Evolutionary conservation across 2,797 vertebrate species (phyloP).

Genomic region (Falco biarmicus): DNA sequence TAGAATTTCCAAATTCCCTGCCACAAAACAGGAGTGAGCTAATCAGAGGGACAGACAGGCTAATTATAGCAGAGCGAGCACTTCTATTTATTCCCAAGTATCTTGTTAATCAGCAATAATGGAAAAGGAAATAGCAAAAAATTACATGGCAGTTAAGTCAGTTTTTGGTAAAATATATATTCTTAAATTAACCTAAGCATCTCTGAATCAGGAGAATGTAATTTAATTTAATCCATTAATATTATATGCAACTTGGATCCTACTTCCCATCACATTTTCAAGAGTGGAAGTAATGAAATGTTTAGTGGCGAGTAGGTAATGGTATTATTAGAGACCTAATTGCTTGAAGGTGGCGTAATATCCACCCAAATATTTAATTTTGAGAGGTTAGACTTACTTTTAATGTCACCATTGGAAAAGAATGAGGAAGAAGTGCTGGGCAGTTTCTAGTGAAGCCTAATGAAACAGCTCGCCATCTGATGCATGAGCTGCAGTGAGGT

Average conservation of each 20-base stretch:
- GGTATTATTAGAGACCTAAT: neutral
- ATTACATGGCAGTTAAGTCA: neutral
- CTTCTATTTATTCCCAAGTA: conserved; percentile 23
- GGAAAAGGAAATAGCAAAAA: conserved; percentile 51
- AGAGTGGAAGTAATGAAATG: neutral
- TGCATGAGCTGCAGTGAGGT: neutral
- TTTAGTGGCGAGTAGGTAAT: neutral
- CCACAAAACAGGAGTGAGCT: neutral
- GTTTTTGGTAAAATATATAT: conserved; percentile 40
- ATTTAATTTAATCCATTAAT: conserved; percentile 15
- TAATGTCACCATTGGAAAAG: too few species aligned
- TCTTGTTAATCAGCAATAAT: conserved; percentile 46
- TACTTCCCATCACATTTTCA: neutral
- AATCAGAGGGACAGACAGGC: conserved; percentile 14
- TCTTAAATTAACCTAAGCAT: conserved; percentile 39
- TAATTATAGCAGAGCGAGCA: neutral
- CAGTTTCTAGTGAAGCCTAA: neutral
- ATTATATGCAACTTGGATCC: neutral
- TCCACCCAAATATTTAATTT: neutral
- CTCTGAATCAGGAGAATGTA: neutral
- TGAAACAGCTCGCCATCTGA: neutral
- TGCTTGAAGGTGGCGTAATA: neutral
- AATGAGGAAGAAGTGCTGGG: neutral
- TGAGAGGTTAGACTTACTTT: neutral
- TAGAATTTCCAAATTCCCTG: neutral